Evolutionary conservation across 2,797 vertebrate species (phyloP).

Genomic region (Propithecus perrieri): DNA sequence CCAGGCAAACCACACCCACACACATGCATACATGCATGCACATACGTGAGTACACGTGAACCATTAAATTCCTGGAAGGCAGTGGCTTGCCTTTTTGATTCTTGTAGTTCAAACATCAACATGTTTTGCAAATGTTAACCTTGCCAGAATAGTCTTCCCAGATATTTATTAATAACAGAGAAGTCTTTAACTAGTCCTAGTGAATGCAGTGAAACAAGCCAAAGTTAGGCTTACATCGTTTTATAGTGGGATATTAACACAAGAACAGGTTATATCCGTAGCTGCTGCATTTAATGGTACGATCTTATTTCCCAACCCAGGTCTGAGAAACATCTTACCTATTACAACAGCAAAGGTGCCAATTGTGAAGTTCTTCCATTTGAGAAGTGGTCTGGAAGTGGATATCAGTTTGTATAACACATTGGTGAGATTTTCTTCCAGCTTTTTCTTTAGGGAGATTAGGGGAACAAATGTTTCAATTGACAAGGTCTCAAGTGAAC

Average conservation of each 20-base stretch:
- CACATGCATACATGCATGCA: neutral
- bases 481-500: neutral
- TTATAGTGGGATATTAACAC: neutral
- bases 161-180: neutral
- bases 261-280: neutral
- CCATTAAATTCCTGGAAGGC: neutral
- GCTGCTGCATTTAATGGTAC: neutral
- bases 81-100: neutral
- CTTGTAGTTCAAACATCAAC: neutral
- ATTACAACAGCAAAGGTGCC: slow-evolving; percentile 99
- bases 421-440: slow-evolving; percentile 87
- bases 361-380: slow-evolving; percentile 97
- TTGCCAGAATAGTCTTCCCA: slow-evolving; percentile 20
- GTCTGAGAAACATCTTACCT: slow-evolving; percentile 94
- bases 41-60: fast-evolving
- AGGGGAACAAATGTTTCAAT: neutral
- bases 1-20: neutral
- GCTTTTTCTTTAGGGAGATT: neutral
- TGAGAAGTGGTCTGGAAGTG: slow-evolving; percentile 94
- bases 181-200: neutral
- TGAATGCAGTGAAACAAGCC: neutral
- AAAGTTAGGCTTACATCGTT: neutral
- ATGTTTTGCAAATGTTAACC: slow-evolving; percentile 4
- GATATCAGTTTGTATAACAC: slow-evolving; percentile 99
- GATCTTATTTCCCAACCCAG: slow-evolving; percentile 82